phyloP scores from a whole-genome alignment of 2,888 invertebrate genomes.

The Ferdinandea cuprea region DNA sequence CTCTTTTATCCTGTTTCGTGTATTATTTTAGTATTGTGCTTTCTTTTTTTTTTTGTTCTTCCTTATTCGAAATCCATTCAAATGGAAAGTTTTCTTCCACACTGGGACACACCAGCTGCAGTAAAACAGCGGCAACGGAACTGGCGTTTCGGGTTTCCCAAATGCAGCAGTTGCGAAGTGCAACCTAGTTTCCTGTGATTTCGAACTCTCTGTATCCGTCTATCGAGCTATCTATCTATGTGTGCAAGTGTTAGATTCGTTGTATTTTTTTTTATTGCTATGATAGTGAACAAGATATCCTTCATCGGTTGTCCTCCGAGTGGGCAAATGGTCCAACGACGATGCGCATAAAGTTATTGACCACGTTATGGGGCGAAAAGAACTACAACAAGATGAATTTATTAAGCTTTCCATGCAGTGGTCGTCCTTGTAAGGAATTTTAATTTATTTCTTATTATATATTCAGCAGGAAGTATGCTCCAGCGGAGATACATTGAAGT shows the following conservation, averaged over 20 bases:
- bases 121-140: slow-evolving; percentile 54
- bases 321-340: slow-evolving; percentile 34
- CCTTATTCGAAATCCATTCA: slow-evolving; percentile 3
- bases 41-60: not conserved
- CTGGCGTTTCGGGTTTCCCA: slow-evolving; percentile 36
- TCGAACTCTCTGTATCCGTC: not conserved
- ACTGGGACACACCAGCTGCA: slow-evolving; percentile 9
- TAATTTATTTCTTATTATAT: slow-evolving; percentile 65
- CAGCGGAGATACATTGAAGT: slow-evolving; percentile 18
- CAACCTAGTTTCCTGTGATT: slow-evolving; percentile 53
- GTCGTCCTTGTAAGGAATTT: slow-evolving; percentile 36
- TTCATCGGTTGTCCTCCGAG: slow-evolving; percentile 40
- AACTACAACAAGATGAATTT: slow-evolving; percentile 29
- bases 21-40: slow-evolving; percentile 9
- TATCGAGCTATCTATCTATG: not conserved
- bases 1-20: slow-evolving; percentile 61
- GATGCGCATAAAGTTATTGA: slow-evolving; percentile 67
- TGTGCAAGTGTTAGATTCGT: slow-evolving; percentile 31
- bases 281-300: slow-evolving; percentile 67
- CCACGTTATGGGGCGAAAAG: slow-evolving; percentile 22
- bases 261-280: slow-evolving; percentile 62
- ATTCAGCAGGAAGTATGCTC: slow-evolving; percentile 57
- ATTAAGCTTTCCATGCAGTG: slow-evolving; percentile 23
- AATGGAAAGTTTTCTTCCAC: slow-evolving; percentile 36
- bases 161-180: slow-evolving; percentile 52